Percentiles rank a stretch among this genome's conserved stretches.
These are phyloP conservation scores for Xenopus laevis DNA, from an alignment of 2,113 vertebrate genomes.

Conservation along the genomic window DNA sequence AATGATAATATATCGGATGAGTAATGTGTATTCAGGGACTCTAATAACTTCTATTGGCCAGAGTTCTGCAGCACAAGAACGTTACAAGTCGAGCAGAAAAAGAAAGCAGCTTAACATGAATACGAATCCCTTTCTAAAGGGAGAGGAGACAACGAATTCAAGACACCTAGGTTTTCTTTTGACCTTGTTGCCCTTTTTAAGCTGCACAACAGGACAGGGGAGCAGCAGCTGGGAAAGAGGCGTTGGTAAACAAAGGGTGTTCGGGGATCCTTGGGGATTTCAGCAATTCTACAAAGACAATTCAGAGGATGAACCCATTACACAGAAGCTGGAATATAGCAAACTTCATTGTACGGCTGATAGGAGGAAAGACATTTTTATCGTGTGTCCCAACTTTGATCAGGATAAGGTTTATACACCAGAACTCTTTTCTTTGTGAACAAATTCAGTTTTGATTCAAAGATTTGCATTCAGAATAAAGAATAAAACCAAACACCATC, in stretches of 20 bases:
- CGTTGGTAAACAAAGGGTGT: conserved; percentile 31
- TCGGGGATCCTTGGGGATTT: conserved; percentile 28
- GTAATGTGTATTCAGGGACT: too few relatives aligned
- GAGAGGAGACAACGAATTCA: neutral
- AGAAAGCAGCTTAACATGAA: conserved; percentile 13
- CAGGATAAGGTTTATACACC: too few relatives aligned
- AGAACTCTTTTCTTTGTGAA: too few relatives aligned
- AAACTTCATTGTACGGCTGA: neutral
- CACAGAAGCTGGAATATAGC: neutral
- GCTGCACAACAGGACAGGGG: conserved; percentile 34
- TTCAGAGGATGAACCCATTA: conserved; percentile 10
- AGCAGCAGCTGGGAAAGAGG: conserved; percentile 35
- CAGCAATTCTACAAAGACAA: conserved; percentile 32
- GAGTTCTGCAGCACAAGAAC: neutral
- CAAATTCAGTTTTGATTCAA: too few relatives aligned
- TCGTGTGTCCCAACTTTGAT: too few relatives aligned
- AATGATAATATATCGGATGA: too few relatives aligned
- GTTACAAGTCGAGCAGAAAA: conserved; percentile 13
- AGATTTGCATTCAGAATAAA: too few relatives aligned
- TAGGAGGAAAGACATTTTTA: neutral
- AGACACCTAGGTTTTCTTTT: conserved; percentile 12
- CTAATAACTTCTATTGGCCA: too few relatives aligned
- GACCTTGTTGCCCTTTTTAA: conserved; percentile 32
- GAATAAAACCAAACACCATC: too few relatives aligned
- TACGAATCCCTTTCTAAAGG: conserved; percentile 7